A percentile compares a stretch with the other conserved stretches of the same genome.
phyloP scores from a whole-genome alignment of 2,888 invertebrate genomes.

The Brenthis hecate region DNA sequence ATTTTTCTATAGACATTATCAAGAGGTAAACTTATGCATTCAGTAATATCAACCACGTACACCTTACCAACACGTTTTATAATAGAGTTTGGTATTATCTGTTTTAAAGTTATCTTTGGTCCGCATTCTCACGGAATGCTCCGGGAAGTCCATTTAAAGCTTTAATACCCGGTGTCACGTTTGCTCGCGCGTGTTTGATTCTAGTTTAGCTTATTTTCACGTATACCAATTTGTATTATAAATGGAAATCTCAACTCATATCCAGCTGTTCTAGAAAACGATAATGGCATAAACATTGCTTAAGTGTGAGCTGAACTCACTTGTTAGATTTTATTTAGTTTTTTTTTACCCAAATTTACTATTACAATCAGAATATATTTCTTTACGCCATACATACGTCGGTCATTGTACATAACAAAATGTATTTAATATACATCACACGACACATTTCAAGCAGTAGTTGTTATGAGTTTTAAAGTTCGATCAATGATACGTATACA shows the following conservation, averaged over 20 bases:
- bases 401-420: too few species aligned
- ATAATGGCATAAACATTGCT: not conserved
- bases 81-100: conserved; percentile 10
- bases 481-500: too few species aligned
- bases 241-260: conserved; percentile 1
- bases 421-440: too few species aligned
- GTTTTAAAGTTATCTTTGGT: conserved; percentile 12
- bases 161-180: conserved; percentile 30
- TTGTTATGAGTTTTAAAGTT: too few species aligned
- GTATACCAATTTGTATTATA: conserved; percentile 17
- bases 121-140: conserved; percentile 8
- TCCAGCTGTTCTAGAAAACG: not conserved
- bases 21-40: not conserved
- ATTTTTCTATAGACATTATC: not conserved
- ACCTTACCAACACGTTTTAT: conserved; percentile 5
- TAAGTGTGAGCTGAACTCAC: not conserved
- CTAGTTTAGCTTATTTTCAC: conserved; percentile 38
- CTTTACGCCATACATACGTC: too few species aligned
- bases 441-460: too few species aligned
- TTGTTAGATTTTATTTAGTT: too few species aligned
- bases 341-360: too few species aligned
- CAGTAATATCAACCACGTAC: not conserved
- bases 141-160: not conserved
- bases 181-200: conserved; percentile 31
- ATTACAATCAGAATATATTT: too few species aligned